Percentiles rank a stretch among this genome's conserved stretches.
Evolutionary conservation across 1,140 invertebrate species (phyloP).

Genomic region (Calephelis virginiensis): DNA sequence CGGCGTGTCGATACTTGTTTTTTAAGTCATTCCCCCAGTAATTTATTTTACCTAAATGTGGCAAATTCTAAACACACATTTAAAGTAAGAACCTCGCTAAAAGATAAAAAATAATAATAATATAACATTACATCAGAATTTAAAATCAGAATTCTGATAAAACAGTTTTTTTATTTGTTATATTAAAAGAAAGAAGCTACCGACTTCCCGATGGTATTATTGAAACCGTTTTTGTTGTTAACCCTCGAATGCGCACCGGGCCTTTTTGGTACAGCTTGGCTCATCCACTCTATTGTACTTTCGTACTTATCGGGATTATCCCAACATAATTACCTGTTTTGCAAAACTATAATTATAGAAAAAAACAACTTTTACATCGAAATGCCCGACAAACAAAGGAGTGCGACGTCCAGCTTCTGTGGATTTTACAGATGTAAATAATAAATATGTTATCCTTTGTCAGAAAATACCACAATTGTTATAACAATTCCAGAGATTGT

Average conservation of each 20-base stretch:
- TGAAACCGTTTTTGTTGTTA: slow-evolving; percentile 57
- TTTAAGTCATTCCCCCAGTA: too few relatives aligned
- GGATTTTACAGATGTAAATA: slow-evolving; percentile 41
- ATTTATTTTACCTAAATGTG: too few relatives aligned
- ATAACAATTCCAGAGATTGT: neutral
- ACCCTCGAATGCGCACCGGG: slow-evolving; percentile 57
- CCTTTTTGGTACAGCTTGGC: slow-evolving; percentile 40
- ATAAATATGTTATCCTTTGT: slow-evolving; percentile 34
- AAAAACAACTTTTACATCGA: slow-evolving; percentile 51
- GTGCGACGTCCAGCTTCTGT: slow-evolving; percentile 49
- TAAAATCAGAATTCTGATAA: too few relatives aligned
- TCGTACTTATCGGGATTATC: slow-evolving; percentile 64
- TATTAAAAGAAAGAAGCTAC: slow-evolving; percentile 70
- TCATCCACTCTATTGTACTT: slow-evolving; percentile 55
- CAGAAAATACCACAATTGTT: neutral
- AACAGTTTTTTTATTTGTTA: slow-evolving; percentile 30
- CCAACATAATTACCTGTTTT: slow-evolving; percentile 71
- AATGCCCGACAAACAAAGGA: slow-evolving; percentile 57
- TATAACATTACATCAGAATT: too few relatives aligned
- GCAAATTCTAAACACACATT: too few relatives aligned
- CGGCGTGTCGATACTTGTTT: too few relatives aligned
- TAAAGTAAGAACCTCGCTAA: too few relatives aligned
- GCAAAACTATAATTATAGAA: slow-evolving; percentile 59
- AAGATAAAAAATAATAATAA: too few relatives aligned
- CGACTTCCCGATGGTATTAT: slow-evolving; percentile 73